Evolutionary conservation across 2,113 vertebrate genomes (phyloP), one percentile per base, ranked within the genome.

Genomic region (Dicentrarchus labrax): DNA sequence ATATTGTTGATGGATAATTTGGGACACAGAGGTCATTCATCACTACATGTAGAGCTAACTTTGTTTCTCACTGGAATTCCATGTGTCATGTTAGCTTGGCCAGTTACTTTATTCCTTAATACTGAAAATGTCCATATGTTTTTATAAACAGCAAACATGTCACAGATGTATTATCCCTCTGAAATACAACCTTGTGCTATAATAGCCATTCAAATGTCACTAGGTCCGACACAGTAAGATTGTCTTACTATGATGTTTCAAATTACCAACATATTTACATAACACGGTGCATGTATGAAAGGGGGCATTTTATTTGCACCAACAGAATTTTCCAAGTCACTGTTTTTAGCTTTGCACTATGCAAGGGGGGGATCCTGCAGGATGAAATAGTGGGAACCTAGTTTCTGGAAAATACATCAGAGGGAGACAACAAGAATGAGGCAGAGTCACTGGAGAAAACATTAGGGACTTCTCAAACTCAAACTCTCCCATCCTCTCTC

Each of bases 321-420:
- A 43, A 64, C 71, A 60, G 72, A 51, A 83, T 76, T 76, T 85
- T 60, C 65, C 71, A 67, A 57, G 36, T 13, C 67, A 16, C 51
- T 78, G 39, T 68, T 85, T 87, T 71, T 64, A 74, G 69, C 67
- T 60, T 41, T 83, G 38, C 80, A 83, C 54, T 60, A 36, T 65
- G 17, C 50, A 57, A 79, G 41, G 53, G 62, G 67, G 56, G 68
- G 76, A 81, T 38, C 67, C 53, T 64, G 30, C 30, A 2, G 60
- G 70, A 76, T 56, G 48, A 85, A 68, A 73, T 38, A 81, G 41
- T 38, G 61, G 54, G 48, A 75, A 75, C 76, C 76, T 70, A 80
- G 57, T 76, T 77, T 89, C 87, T 89, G 84, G 80, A 83, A 84
- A 92, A 89, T 50, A 80, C 82, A 89, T 89, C 68, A 85, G 39